Evolutionary conservation across 2,888 invertebrate species (phyloP).

Genomic region (Abrostola tripartita): DNA sequence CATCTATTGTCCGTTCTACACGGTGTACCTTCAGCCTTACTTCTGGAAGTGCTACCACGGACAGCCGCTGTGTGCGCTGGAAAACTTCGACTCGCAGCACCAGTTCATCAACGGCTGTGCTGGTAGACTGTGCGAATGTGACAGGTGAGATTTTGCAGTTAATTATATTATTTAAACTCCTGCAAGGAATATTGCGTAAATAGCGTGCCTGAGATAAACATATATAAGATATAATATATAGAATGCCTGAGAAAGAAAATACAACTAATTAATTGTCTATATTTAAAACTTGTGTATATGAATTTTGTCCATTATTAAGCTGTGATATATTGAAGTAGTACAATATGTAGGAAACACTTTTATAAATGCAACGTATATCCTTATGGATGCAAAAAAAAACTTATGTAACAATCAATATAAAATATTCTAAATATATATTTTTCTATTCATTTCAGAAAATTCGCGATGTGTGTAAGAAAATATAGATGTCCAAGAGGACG

Average conservation of each 20-base stretch:
- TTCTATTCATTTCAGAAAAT: conserved; percentile 63
- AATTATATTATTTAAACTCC: neutral
- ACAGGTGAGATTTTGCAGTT: conserved; percentile 78
- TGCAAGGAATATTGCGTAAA: too few relatives aligned
- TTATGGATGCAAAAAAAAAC: too few relatives aligned
- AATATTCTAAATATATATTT: neutral
- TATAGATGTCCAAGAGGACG: conserved; percentile 92
- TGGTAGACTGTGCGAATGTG: conserved; percentile 94
- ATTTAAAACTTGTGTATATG: too few relatives aligned
- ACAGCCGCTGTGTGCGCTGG: conserved; percentile 92
- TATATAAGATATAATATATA: too few relatives aligned
- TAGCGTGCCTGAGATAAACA: too few relatives aligned
- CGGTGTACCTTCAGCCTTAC: conserved; percentile 96
- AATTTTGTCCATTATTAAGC: too few relatives aligned
- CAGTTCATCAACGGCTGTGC: conserved; percentile 90
- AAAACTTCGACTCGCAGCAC: conserved; percentile 73
- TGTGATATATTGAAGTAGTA: too few relatives aligned
- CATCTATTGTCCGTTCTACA: conserved; percentile 93
- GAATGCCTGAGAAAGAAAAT: too few relatives aligned
- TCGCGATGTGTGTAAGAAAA: conserved; percentile 93
- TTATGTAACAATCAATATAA: too few relatives aligned
- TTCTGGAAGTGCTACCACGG: conserved; percentile 95
- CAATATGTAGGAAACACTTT: too few relatives aligned
- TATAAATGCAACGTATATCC: too few relatives aligned
- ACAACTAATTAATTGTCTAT: too few relatives aligned